Evolutionary conservation across 2,797 vertebrate genomes (phyloP).

Genomic region (Sciurus carolinensis): DNA sequence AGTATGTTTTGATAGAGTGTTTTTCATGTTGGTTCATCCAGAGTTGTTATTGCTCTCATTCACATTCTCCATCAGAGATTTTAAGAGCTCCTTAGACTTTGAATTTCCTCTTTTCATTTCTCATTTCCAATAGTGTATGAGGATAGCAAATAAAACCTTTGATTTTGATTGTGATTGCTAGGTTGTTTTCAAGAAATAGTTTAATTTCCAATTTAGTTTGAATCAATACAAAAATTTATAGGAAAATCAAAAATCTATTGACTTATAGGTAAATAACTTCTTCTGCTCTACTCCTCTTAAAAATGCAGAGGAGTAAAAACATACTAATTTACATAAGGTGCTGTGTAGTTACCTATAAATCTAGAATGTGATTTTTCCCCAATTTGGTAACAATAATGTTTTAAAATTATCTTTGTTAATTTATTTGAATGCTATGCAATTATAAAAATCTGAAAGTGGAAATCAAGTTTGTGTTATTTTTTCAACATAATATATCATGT

Average conservation of each 20-base stretch:
- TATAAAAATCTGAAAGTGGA: neutral
- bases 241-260: neutral
- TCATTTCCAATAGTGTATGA: neutral
- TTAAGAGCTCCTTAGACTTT: neutral
- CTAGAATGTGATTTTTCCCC: fast-evolving
- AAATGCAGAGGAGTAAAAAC: neutral
- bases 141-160: neutral
- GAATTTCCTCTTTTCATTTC: neutral
- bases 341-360: neutral
- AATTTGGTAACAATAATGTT: neutral
- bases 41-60: neutral
- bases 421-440: neutral
- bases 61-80: neutral
- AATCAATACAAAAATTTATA: neutral
- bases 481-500: neutral
- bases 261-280: neutral
- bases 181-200: neutral
- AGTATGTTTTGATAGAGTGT: neutral
- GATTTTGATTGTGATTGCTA: neutral
- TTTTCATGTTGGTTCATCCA: neutral
- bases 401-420: neutral
- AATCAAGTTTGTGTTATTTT: neutral
- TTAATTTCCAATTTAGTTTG: constrained; percentile 18
- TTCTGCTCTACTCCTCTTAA: neutral
- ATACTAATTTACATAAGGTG: neutral